Evolutionary conservation across 2,888 invertebrate species (phyloP), one percentile per base, ranked within the genome.

Genomic region (Leptopterna dolabrata): DNA sequence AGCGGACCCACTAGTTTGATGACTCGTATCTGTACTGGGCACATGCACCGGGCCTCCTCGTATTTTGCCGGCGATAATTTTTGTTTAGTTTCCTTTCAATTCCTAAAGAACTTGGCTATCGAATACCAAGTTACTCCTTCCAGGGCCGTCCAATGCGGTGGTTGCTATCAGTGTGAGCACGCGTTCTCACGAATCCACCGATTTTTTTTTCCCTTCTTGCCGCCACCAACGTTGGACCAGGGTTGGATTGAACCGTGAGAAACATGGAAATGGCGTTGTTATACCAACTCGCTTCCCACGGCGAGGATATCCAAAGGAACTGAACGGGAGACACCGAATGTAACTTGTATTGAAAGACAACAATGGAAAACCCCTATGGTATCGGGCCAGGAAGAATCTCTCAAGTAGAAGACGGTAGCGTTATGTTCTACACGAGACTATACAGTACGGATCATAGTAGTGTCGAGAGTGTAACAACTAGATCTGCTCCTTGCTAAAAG

Each of bases 231-330:
- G 27, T 19, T 24, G 24, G 63, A 19, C 24, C 63, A 27, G 27
- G 24, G 63, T 63, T 63, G 24, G 24, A 63, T 63, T 63, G 63
- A 63, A 63, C 63, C 63, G 63, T 63, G 63, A 63, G 63, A 63
- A 63, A 63, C 63, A 63, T 63, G 63, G 63, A 63, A 63, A 63
- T 63, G 63, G 63, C 63, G 63, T 24, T 63, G 63, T 63, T 63
- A 24, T 63, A 63, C 63, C 63, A 13, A 63, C 63, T 63, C 24
- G 63, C 63, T 63, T 63, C 63, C 63, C 63, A 63, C 63, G 63
- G 24, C 24, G 24, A 27, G 16, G 13, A 19, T 2, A 24, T 63
- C n/a, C 19, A 0, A 19, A 4, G n/a, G 16, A 16, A 51, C 24
- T 9, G 63, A 63, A 24, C 63, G 63, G 51, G 51, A 51, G 16